A percentile compares a stretch with the other conserved stretches of the same genome.
Evolutionary conservation across 1,140 invertebrate species (phyloP).

Genomic region (Brachionus koreanus): DNA sequence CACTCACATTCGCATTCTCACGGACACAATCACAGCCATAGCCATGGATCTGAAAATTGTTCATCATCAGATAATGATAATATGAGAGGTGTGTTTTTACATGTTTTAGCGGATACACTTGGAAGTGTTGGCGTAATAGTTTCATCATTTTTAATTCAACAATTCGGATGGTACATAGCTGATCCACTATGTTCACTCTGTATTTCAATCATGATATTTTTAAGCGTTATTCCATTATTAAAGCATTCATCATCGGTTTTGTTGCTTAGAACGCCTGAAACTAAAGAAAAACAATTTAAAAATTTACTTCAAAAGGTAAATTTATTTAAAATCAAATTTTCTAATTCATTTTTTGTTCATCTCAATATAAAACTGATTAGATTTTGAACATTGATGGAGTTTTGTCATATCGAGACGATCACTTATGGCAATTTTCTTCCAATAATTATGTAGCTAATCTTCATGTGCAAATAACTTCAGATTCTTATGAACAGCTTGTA

Average conservation of each 20-base stretch:
- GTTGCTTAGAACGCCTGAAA: background rate
- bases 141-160: conserved; percentile 64
- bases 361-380: conserved; percentile 47
- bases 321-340: conserved; percentile 8
- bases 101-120: conserved; percentile 65
- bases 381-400: conserved; percentile 58
- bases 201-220: conserved; percentile 55
- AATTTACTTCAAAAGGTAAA: conserved; percentile 23
- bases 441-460: conserved; percentile 55
- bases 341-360: conserved; percentile 45
- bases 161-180: conserved; percentile 64
- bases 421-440: conserved; percentile 60
- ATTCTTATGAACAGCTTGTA: conserved; percentile 58
- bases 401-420: conserved; percentile 56
- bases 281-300: conserved; percentile 23
- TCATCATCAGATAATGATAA: conserved; percentile 63
- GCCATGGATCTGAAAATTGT: conserved; percentile 55
- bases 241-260: conserved; percentile 42
- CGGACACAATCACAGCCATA: conserved; percentile 48
- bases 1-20: conserved; percentile 48
- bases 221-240: conserved; percentile 23
- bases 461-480: conserved; percentile 57
- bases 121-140: conserved; percentile 66
- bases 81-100: conserved; percentile 66
- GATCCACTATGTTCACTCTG: conserved; percentile 67